These are phyloP conservation scores for Parochlus steinenii DNA, from an alignment of 2,888 invertebrate species.

Conservation along the genomic window DNA sequence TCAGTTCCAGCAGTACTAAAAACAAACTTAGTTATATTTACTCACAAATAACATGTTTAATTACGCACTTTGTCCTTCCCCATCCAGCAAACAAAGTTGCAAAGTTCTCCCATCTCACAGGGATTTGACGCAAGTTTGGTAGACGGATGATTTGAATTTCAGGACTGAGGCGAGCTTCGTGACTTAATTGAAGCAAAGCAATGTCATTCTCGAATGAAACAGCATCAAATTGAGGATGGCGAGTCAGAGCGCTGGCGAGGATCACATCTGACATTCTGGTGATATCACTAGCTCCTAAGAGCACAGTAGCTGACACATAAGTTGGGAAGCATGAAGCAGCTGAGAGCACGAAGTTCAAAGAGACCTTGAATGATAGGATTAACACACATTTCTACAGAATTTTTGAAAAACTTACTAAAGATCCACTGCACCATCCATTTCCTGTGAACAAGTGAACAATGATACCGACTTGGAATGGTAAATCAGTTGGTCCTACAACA, in stretches of 20 bases:
- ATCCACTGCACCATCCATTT: conserved; percentile 4
- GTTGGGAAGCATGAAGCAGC: conserved; percentile 2
- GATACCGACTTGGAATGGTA: conserved; percentile 1
- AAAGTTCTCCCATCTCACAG: not conserved
- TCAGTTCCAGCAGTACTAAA: too few species aligned
- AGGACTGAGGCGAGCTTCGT: too few species aligned
- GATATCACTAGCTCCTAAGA: not conserved
- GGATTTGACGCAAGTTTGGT: conserved; percentile 1
- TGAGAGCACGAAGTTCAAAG: not conserved
- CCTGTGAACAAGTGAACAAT: conserved; percentile 4
- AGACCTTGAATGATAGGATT: too few species aligned
- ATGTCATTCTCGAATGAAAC: not conserved
- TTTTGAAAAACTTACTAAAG: too few species aligned
- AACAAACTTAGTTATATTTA: too few species aligned
- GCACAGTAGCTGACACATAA: conserved; percentile 1
- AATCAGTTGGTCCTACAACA: not conserved
- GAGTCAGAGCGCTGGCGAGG: not conserved
- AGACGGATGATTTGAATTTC: not conserved
- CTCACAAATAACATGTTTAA: too few species aligned
- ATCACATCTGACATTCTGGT: not conserved
- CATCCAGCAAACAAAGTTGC: conserved; percentile 1
- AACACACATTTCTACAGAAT: too few species aligned
- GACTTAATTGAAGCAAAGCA: conserved; percentile 2
- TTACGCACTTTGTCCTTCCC: too few species aligned
- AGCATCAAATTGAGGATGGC: not conserved